A percentile compares a stretch with the other conserved stretches of the same genome.
Conservation (phyloP, 37 sponge, comb jelly and placozoan genomes). For the Eunapius fragilis region DNA sequence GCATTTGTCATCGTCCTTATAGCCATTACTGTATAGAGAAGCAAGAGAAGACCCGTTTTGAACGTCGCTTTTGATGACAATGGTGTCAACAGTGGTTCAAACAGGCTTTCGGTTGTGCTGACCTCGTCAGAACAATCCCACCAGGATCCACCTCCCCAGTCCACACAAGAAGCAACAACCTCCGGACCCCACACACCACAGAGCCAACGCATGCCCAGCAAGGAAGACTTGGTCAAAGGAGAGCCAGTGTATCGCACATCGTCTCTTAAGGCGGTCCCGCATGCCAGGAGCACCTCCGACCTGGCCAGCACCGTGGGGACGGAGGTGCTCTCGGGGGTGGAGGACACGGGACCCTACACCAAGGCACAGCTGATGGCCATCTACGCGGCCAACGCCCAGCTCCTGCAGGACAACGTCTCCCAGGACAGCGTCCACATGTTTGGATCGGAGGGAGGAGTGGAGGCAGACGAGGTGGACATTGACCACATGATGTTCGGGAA, state of each 20-base stretch:
- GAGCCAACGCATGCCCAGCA: neutral
- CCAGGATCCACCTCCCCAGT: neutral
- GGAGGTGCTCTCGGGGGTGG: conserved; percentile 23
- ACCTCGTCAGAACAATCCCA: neutral
- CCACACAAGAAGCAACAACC: neutral
- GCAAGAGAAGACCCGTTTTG: neutral
- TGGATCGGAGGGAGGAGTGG: neutral
- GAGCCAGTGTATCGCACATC: neutral
- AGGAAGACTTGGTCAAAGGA: neutral
- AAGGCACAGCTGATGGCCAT: conserved; percentile 56
- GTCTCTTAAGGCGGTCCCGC: conserved; percentile 8
- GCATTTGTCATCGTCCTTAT: neutral
- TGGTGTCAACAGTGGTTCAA: neutral
- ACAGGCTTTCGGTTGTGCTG: neutral
- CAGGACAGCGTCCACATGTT: conserved; percentile 51
- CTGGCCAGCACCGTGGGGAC: conserved; percentile 61
- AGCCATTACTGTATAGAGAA: neutral
- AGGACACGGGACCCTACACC: conserved; percentile 27
- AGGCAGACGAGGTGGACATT: neutral
- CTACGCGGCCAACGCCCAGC: conserved; percentile 54
- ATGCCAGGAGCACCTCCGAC: conserved; percentile 64
- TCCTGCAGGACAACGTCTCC: conserved; percentile 43
- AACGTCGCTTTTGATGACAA: neutral
- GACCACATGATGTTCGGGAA: neutral
- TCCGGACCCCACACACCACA: neutral